Percentiles rank a stretch among this genome's conserved stretches.
Conservation (phyloP, 2,113 vertebrate genomes). For the Saccopteryx leptura region DNA sequence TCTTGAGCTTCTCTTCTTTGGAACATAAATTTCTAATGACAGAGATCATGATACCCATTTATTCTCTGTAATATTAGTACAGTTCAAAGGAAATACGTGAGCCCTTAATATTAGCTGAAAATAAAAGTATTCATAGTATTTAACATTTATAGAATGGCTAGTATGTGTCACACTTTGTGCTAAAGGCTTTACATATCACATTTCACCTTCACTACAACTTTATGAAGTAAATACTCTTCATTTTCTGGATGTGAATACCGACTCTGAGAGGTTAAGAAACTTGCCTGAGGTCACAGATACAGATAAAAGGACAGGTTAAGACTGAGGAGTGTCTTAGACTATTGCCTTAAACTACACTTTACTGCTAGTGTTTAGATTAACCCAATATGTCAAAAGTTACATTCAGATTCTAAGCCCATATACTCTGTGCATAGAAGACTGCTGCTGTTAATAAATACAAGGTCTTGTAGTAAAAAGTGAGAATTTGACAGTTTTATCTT, state of each 20-base stretch:
- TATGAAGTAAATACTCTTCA: not conserved
- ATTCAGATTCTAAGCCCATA: not conserved
- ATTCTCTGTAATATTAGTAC: not conserved
- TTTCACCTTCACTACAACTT: slow-evolving; percentile 24
- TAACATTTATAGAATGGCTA: not conserved
- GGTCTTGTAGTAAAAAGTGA: not conserved
- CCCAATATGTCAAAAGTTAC: not conserved
- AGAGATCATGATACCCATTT: slow-evolving; percentile 7
- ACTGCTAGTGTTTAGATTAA: not conserved
- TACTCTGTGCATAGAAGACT: not conserved
- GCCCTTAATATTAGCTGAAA: not conserved
- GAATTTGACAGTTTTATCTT: not conserved
- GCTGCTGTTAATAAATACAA: not conserved
- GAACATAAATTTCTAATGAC: slow-evolving; percentile 15
- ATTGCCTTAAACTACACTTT: not conserved
- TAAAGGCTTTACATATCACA: not conserved
- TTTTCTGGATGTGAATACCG: slow-evolving; percentile 4
- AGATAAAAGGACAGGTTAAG: not conserved
- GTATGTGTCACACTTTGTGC: not conserved
- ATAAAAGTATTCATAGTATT: slow-evolving; percentile 31
- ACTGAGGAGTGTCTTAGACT: not conserved
- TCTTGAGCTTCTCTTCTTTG: not conserved
- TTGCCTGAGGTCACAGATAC: not conserved
- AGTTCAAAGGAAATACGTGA: slow-evolving; percentile 21
- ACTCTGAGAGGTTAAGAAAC: not conserved